phyloP scores from a whole-genome alignment of 2,888 invertebrate species.

The Melanostoma mellinum region DNA sequence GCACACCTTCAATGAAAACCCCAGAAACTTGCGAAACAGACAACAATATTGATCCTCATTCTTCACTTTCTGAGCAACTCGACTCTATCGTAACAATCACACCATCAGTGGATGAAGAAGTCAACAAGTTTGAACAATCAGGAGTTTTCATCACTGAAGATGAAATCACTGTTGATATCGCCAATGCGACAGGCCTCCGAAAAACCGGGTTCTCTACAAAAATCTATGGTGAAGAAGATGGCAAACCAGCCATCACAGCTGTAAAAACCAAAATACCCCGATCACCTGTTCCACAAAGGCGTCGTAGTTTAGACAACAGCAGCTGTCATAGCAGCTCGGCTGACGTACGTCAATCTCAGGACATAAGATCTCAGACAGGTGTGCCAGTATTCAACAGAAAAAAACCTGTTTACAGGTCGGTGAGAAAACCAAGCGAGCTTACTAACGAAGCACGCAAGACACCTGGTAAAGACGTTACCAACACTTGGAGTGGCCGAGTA shows the following conservation, averaged over 20 bases:
- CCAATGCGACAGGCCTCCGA: slow-evolving; percentile 87
- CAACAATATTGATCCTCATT: slow-evolving; percentile 73
- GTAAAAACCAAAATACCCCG: slow-evolving; percentile 82
- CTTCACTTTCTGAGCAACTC: slow-evolving; percentile 52
- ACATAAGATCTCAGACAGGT: slow-evolving; percentile 77
- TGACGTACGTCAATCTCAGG: slow-evolving; percentile 74
- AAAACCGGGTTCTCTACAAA: slow-evolving; percentile 87
- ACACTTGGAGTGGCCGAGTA: slow-evolving; percentile 89
- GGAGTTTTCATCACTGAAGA: slow-evolving; percentile 81
- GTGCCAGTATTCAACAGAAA: slow-evolving; percentile 79
- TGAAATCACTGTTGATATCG: slow-evolving; percentile 84
- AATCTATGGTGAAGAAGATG: slow-evolving; percentile 84
- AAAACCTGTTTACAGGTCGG: slow-evolving; percentile 81
- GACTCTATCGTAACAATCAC: slow-evolving; percentile 64
- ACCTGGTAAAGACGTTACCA: slow-evolving; percentile 84
- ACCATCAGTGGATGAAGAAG: slow-evolving; percentile 44
- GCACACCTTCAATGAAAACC: slow-evolving; percentile 75
- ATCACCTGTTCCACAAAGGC: slow-evolving; percentile 79
- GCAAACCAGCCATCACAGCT: slow-evolving; percentile 8
- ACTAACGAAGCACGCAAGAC: slow-evolving; percentile 71
- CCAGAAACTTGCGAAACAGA: slow-evolving; percentile 76
- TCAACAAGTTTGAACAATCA: slow-evolving; percentile 80
- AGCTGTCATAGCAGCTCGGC: slow-evolving; percentile 78
- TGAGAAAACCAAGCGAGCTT: slow-evolving; percentile 81
- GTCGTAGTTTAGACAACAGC: slow-evolving; percentile 80